These are phyloP conservation scores for Lepidurus arcticus DNA, from an alignment of 1,140 invertebrate species.

Conservation along the genomic window DNA sequence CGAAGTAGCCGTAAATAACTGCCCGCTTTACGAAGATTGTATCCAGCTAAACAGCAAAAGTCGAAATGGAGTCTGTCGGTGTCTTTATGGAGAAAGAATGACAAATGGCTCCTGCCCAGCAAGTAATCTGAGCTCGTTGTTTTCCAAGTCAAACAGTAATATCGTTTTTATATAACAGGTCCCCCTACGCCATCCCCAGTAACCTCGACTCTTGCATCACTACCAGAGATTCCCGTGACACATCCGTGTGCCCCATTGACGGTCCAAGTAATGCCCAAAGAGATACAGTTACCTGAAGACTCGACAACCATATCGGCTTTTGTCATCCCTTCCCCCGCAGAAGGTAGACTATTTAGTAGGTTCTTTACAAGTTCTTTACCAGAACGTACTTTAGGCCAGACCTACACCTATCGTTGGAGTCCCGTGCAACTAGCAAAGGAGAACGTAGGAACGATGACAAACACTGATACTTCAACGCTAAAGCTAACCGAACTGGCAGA, in stretches of 20 bases:
- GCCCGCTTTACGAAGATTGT: not conserved
- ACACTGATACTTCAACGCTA: conserved; percentile 72
- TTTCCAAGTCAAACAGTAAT: not conserved
- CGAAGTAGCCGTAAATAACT: conserved; percentile 31
- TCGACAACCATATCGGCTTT: conserved; percentile 71
- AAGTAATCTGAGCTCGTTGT: not conserved
- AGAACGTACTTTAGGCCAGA: conserved; percentile 47
- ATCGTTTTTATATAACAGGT: not conserved
- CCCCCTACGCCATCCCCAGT: not conserved
- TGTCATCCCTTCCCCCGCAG: conserved; percentile 66
- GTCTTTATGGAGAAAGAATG: conserved; percentile 1
- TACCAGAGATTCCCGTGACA: not conserved
- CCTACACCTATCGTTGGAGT: conserved; percentile 85
- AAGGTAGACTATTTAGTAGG: conserved; percentile 46
- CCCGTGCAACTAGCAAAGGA: conserved; percentile 71
- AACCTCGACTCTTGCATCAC: not conserved
- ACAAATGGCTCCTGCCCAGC: not conserved
- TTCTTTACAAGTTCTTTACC: conserved; percentile 25
- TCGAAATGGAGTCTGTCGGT: not conserved
- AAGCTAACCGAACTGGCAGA: conserved; percentile 70
- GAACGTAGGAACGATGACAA: conserved; percentile 70
- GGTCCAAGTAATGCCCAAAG: conserved; percentile 52
- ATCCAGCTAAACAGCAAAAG: not conserved
- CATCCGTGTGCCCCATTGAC: conserved; percentile 23
- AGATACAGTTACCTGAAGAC: conserved; percentile 62